Conservation (phyloP, 2,797 vertebrate species). For the Pipistrellus pygmaeus region DNA sequence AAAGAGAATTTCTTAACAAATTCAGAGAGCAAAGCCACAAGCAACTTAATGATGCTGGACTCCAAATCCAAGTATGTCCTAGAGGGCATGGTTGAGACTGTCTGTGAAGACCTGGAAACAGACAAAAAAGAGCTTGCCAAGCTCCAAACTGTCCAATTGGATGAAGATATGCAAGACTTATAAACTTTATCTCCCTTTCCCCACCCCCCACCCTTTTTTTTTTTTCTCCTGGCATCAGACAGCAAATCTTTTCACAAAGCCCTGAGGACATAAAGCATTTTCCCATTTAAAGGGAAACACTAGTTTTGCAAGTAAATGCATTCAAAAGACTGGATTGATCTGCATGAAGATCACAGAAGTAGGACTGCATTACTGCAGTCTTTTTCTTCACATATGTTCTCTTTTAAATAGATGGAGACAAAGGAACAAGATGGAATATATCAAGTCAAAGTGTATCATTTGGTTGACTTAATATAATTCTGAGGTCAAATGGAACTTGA, state of each 20-base stretch:
- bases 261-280: slow-evolving; percentile 78
- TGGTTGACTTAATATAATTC: slow-evolving; percentile 81
- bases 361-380: slow-evolving; percentile 72
- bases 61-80: slow-evolving; percentile 92
- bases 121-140: slow-evolving; percentile 96
- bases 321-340: slow-evolving; percentile 73
- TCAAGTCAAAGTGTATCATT: slow-evolving; percentile 75
- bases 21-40: slow-evolving; percentile 91
- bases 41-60: slow-evolving; percentile 89
- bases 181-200: slow-evolving; percentile 84
- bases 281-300: slow-evolving; percentile 78
- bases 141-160: slow-evolving; percentile 98
- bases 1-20: slow-evolving; percentile 93
- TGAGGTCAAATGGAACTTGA: slow-evolving; percentile 81
- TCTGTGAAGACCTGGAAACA: slow-evolving; percentile 96
- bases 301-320: slow-evolving; percentile 78
- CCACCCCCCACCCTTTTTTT: too few relatives aligned
- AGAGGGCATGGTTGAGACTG: slow-evolving; percentile 92
- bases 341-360: slow-evolving; percentile 73
- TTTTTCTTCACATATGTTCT: slow-evolving; percentile 82
- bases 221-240: slow-evolving; percentile 75
- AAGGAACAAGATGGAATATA: slow-evolving; percentile 73
- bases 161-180: slow-evolving; percentile 98
- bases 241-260: slow-evolving; percentile 80
- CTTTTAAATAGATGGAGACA: slow-evolving; percentile 83